Evolutionary conservation across 1,140 invertebrate genomes (phyloP).

Genomic region (Zeugodacus cucurbitae): DNA sequence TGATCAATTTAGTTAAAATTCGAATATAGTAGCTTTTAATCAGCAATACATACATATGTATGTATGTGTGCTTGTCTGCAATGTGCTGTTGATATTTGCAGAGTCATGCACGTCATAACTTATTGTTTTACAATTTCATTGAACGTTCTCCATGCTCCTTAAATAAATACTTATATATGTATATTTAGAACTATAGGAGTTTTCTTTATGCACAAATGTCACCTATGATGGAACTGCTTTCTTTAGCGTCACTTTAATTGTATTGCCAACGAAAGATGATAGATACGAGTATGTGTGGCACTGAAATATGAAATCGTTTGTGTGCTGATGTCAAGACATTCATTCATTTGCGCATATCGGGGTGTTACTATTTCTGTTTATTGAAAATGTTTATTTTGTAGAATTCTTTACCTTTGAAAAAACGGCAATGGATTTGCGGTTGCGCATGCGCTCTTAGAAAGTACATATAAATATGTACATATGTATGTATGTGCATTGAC

Average conservation of each 20-base stretch:
- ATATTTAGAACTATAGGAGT: background rate
- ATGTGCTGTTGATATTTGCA: too few species aligned
- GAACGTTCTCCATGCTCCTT: too few species aligned
- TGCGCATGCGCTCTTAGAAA: background rate
- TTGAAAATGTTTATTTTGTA: slow-evolving; percentile 57
- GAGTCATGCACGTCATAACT: too few species aligned
- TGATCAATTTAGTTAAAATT: too few species aligned
- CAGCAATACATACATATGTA: too few species aligned
- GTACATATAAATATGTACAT: background rate
- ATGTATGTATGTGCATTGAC: too few species aligned
- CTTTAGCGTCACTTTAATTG: background rate
- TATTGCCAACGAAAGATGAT: background rate
- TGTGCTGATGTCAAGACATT: background rate
- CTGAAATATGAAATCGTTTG: background rate
- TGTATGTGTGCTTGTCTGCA: too few species aligned
- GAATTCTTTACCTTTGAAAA: slow-evolving; percentile 55
- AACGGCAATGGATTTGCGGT: background rate
- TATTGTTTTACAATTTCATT: too few species aligned
- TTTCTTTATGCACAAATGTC: slow-evolving; percentile 7
- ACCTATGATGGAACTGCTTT: background rate
- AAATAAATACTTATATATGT: too few species aligned
- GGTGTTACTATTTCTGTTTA: slow-evolving; percentile 37
- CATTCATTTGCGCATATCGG: background rate
- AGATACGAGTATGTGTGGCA: background rate
- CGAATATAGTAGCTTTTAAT: too few species aligned